Base-by-base conservation (phyloP, 2,113 vertebrate genomes). In the Perca schrenkii region DNA sequence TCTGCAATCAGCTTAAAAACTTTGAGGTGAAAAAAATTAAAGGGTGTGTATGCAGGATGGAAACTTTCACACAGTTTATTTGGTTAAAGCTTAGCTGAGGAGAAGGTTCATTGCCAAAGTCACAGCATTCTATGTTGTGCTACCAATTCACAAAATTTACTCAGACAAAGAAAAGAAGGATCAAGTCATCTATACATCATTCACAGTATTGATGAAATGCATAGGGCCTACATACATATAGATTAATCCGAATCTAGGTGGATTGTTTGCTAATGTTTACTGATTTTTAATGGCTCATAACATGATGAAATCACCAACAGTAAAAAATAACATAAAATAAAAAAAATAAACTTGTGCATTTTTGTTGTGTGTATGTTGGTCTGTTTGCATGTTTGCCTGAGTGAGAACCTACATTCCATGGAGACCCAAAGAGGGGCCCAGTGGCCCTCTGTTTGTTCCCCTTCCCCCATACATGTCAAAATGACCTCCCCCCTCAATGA, bases 401-500 rank as follows among this genome's bases (percentile, higher is more conserved):
- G 54, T 74, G 73, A 64, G 68, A 85, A 84, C 82, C 90, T 90
- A 88, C 92, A 94, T 93, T 95, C 93, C 91, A 91, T 52, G 72
- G 74, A 91, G 86, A 92, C 79, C 88, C 77, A 91, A 85, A 77
- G 82, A 91, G 90, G 92, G 93, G 94, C 93, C 93, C 90, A 64
- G 83, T 90, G 89, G 92, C 90, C 91, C 92, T 93, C 80, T 94
- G 94, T 95, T 94, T 94, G 91, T 90, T 67, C 84, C 92, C 94
- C 94, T 85, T 95, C 94, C 95, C 95, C 95, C 94, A 95, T 86
- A 91, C 90, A 91, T 84, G 77, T 86, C 85, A 92, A 93, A 88
- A 88, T 83, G 75, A 91, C 92, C 87, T 84, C 91, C 92, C 89
- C 92, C 91, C 82, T 79, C 68, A 68, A 80, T 81, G 89, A 94